Evolutionary conservation across 1,140 invertebrate species (phyloP), one percentile per base, ranked within the genome.

Genomic region (Metopolophium dirhodum): DNA sequence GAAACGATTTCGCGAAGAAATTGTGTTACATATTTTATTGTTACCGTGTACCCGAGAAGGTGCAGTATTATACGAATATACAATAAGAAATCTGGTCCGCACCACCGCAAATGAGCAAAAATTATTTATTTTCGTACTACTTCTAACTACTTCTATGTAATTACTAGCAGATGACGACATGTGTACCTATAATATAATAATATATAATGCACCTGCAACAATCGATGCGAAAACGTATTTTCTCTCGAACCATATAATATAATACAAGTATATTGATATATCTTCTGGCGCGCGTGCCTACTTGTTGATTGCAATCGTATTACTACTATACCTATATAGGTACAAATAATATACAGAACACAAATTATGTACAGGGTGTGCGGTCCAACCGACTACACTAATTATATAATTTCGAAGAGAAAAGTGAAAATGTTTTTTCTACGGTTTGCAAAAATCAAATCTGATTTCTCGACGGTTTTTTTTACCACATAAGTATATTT

Each of bases 151-250:
- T 1, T 54, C 6, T 54, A 54, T 54, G 8, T 41, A 83, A 83
- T 37, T 22, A 41, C 35, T 7, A 83, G 35, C 30, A 37, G 20
- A 83, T 41, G 82, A 83, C 82, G 20, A 83, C 35, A 83, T n/a
- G 20, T 83, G 82, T 83, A 37, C 1, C 37, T 37, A 41, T 41
- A 41, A 41, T 41, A 41, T 83, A 37, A 23, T 41, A 37, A 41
- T n/a, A 37, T 35, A 37, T 35, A 22, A 83, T 83, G 22, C 18
- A 41, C 7, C 35, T 37, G 23, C 45, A n/a, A n/a, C 85, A 47
- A 49, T 87, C 41, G 85, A 47, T 20, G 85, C 1, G 45, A 87
- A 87, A 87, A 87, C 85, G 45, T n/a, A 87, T 87, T 87, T 87
- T 86, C 83, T 86, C 83, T 86, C 41, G 41, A 23, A 47, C 23